Base-by-base conservation (phyloP, 2,113 vertebrate genomes). In the Oryzias celebensis region DNA sequence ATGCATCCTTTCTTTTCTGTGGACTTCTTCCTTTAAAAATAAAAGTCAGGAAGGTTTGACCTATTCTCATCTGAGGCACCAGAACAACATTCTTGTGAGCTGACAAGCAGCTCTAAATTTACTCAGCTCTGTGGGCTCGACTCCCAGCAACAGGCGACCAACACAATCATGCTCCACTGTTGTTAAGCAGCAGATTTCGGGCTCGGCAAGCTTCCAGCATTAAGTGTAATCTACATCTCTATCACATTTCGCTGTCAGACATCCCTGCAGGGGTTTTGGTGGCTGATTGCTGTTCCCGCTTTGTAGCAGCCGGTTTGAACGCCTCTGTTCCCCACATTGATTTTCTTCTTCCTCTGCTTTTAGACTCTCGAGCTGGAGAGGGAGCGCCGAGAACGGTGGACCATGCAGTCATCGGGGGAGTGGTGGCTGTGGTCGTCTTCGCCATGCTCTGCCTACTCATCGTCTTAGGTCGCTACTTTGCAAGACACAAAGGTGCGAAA, bases 371-470 rank as follows among this genome's bases (percentile, higher is more conserved):
- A 65, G 97, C 97, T 17, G 95, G 95, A 58, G 94, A 97, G 75
- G 96, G 97, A 24, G 92, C 93, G 1, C 88, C 94, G 0, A 93
- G 96, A 87, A 93, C 94, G 0, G 95, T 98, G 91, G 97, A 99
- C 87, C 96, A 98, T 2, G 97, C 97, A 0, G 97, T 99, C 83
- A 97, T 99, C 0, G 97, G 97, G 0, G 97, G 97, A 0, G 96
- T 99, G 41, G 97, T 99, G 73, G 97, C 97, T 0, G 97, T 99
- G 73, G 97, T 99, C 24, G 97, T 99, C 77, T 99, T 99, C 1
- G 97, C 96, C 6, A 96, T 98, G 95, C 94, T 99, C 70, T 99
- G 97, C 87, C 92, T 98, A 89, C 97, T 99, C 87, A 99, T 98
- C 83, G 91, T 99, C 71, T 85, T 99, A 87, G 97, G 97, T 28